Evolutionary conservation across 2,888 invertebrate species (phyloP).

Genomic region (Rhagonycha fulva): DNA sequence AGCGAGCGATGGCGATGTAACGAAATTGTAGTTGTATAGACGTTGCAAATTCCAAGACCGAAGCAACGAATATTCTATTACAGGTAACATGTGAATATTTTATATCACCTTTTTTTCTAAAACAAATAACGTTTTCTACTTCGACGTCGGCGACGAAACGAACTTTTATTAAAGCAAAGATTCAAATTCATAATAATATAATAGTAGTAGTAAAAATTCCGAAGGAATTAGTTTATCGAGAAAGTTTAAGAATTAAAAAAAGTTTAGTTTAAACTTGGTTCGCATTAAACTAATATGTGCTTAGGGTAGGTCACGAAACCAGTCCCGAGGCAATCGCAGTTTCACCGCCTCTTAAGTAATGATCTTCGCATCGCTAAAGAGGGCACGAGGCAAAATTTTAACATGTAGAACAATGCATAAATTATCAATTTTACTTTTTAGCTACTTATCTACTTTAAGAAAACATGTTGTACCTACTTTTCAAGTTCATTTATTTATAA

Average conservation of each 20-base stretch:
- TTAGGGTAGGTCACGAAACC: conserved; percentile 48
- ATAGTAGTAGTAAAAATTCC: neutral
- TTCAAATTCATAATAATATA: neutral
- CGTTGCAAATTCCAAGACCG: conserved; percentile 30
- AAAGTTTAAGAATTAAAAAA: conserved; percentile 21
- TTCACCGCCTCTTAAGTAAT: conserved; percentile 51
- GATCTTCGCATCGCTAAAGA: conserved; percentile 44
- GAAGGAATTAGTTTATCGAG: conserved; percentile 3
- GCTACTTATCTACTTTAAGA: neutral
- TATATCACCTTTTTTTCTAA: conserved; percentile 32
- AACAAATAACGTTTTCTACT: conserved; percentile 20
- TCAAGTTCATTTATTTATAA: neutral
- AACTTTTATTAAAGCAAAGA: neutral
- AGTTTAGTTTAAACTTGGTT: conserved; percentile 33
- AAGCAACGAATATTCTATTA: conserved; percentile 30
- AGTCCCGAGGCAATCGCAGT: conserved; percentile 45
- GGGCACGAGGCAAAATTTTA: conserved; percentile 41
- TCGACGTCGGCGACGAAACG: conserved; percentile 8
- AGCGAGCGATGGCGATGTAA: conserved; percentile 40
- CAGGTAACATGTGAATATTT: conserved; percentile 42
- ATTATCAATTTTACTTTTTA: conserved; percentile 5
- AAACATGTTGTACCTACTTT: neutral
- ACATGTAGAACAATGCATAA: conserved; percentile 40
- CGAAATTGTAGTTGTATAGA: conserved; percentile 40
- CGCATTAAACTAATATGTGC: conserved; percentile 52